phyloP scores from a whole-genome alignment of 2,888 invertebrate species.

The Macrosiphum euphorbiae region DNA sequence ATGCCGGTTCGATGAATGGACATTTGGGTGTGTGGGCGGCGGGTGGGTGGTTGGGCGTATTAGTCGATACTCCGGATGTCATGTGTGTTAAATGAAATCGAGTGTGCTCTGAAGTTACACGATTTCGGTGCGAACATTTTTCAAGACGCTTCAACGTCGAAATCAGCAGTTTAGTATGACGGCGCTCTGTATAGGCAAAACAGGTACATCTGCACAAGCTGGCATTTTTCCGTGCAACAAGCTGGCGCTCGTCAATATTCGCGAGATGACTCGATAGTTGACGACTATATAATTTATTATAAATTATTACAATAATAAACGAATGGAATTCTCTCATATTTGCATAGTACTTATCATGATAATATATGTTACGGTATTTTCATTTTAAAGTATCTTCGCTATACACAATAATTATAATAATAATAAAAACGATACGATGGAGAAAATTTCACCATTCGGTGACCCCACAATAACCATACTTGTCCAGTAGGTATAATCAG shows the following conservation, averaged over 20 bases:
- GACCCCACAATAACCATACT: not conserved
- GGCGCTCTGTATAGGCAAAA: not conserved
- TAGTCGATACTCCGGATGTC: not conserved
- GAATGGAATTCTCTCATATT: not conserved
- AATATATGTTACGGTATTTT: not conserved
- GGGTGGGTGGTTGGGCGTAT: not conserved
- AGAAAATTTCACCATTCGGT: not conserved
- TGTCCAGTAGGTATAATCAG: not conserved
- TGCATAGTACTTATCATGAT: not conserved
- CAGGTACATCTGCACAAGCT: not conserved
- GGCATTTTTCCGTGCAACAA: not conserved
- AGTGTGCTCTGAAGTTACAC: not conserved
- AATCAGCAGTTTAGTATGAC: not conserved
- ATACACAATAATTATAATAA: not conserved
- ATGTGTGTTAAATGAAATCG: not conserved
- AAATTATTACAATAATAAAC: not conserved
- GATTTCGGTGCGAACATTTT: not conserved
- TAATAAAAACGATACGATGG: not conserved
- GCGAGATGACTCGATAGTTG: not conserved
- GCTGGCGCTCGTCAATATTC: not conserved
- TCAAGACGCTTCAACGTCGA: not conserved
- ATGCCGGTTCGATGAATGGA: not conserved
- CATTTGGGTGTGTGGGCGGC: too few relatives aligned
- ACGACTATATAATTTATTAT: not conserved
- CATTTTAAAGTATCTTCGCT: not conserved